These are phyloP conservation scores for Drosophila rufa DNA, from an alignment of 1,140 invertebrate species.

Conservation along the genomic window DNA sequence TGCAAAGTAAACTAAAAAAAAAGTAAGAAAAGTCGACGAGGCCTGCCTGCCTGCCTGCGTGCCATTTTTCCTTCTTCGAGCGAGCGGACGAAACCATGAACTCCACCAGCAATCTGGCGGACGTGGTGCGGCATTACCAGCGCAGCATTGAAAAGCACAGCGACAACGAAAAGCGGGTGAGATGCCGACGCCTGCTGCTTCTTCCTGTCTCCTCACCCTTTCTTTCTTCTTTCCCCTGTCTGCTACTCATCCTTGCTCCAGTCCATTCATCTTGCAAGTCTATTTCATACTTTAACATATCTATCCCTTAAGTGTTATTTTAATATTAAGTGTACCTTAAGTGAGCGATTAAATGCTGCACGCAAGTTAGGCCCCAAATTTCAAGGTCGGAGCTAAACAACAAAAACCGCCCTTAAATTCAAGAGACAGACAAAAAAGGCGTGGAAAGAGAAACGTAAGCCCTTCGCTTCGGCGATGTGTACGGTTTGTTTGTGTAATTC, in stretches of 20 bases:
- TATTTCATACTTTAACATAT: background rate
- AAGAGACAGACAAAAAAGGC: constrained; percentile 2
- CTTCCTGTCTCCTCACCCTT: background rate
- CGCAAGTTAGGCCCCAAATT: background rate
- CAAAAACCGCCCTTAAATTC: constrained; percentile 6
- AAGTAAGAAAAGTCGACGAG: constrained; percentile 34
- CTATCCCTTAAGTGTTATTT: background rate
- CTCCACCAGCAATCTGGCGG: constrained; percentile 71
- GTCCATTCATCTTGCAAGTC: background rate
- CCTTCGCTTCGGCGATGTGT: background rate
- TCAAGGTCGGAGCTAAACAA: background rate
- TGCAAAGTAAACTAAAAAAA: constrained; percentile 6
- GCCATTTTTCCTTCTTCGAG: constrained; percentile 52
- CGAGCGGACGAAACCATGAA: constrained; percentile 44
- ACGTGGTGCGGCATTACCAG: constrained; percentile 87
- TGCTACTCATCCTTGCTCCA: background rate
- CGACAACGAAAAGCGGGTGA: constrained; percentile 87
- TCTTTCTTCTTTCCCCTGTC: too few relatives aligned
- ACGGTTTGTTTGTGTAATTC: constrained; percentile 1
- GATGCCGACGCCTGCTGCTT: constrained; percentile 50
- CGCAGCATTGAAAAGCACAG: constrained; percentile 88
- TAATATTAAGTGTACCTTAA: background rate
- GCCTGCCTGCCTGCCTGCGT: constrained; percentile 59
- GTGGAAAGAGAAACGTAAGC: background rate
- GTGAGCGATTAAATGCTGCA: background rate